Evolutionary conservation across 2,113 vertebrate genomes (phyloP).

Genomic region (Numida meleagris): DNA sequence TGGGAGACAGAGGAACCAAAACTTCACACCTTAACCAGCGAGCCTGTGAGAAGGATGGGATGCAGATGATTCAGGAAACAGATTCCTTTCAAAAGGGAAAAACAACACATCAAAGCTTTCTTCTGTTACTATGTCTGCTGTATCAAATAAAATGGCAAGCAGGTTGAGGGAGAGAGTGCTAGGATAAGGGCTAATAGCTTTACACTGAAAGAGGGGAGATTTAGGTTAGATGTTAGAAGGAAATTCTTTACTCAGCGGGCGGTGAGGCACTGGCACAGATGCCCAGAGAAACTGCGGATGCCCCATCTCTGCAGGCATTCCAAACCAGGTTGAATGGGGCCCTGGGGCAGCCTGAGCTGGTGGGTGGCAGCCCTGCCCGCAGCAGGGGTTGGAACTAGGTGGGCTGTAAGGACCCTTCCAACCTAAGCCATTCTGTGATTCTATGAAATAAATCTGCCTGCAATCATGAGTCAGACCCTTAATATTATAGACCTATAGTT

Average conservation of each 20-base stretch:
- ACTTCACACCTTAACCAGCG: neutral
- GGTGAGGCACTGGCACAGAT: neutral
- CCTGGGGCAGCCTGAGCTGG: neutral
- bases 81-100: neutral
- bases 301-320: neutral
- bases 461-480: neutral
- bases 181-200: neutral
- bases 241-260: neutral
- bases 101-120: neutral
- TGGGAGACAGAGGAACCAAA: neutral
- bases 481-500: neutral
- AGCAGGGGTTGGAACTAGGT: neutral
- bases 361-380: neutral
- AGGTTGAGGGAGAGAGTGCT: neutral
- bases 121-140: neutral
- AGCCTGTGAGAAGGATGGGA: neutral
- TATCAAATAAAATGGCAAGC: neutral
- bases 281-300: neutral
- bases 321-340: neutral
- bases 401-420: neutral
- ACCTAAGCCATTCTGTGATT: neutral
- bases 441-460: neutral
- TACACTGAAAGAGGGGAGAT: neutral
- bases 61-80: neutral
- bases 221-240: neutral